Conservation (phyloP, 2,888 invertebrate genomes). For the Yponomeuta sedellus region DNA sequence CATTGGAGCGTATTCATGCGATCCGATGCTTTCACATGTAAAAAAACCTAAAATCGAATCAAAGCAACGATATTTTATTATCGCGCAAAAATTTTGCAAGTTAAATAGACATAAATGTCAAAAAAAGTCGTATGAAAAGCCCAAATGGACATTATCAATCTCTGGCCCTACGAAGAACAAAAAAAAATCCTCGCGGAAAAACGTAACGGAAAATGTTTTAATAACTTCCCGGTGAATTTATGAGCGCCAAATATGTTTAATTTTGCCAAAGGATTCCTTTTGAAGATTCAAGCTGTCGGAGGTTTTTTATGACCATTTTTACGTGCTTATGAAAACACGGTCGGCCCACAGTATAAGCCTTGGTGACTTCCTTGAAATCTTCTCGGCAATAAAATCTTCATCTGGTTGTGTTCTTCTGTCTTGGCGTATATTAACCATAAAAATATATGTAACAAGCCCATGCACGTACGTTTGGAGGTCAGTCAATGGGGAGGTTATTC, state of each 20-base stretch:
- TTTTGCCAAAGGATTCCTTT: conserved; percentile 14
- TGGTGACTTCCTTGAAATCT: too few relatives aligned
- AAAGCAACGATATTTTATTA: not conserved
- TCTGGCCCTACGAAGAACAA: not conserved
- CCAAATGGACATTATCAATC: conserved; percentile 7
- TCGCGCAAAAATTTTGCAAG: not conserved
- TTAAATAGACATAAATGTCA: not conserved
- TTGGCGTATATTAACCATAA: too few relatives aligned
- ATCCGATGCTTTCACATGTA: conserved; percentile 18
- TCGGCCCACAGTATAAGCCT: too few relatives aligned
- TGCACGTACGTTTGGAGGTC: too few relatives aligned
- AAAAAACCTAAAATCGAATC: not conserved
- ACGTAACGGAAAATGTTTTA: conserved; percentile 11
- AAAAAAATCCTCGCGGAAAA: not conserved
- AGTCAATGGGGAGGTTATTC: too few relatives aligned
- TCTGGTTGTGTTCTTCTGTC: too few relatives aligned
- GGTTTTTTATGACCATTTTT: conserved; percentile 11
- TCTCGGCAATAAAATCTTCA: too few relatives aligned
- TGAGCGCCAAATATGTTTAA: conserved; percentile 15
- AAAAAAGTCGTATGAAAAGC: not conserved
- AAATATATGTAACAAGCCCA: too few relatives aligned
- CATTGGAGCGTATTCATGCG: conserved; percentile 26
- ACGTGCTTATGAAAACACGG: conserved; percentile 4
- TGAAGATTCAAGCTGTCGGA: conserved; percentile 5
- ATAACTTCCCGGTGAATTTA: conserved; percentile 17